Percentiles rank a stretch among this genome's conserved stretches.
Conservation (phyloP, 2,797 vertebrate species). For the Etheostoma nigrum region DNA sequence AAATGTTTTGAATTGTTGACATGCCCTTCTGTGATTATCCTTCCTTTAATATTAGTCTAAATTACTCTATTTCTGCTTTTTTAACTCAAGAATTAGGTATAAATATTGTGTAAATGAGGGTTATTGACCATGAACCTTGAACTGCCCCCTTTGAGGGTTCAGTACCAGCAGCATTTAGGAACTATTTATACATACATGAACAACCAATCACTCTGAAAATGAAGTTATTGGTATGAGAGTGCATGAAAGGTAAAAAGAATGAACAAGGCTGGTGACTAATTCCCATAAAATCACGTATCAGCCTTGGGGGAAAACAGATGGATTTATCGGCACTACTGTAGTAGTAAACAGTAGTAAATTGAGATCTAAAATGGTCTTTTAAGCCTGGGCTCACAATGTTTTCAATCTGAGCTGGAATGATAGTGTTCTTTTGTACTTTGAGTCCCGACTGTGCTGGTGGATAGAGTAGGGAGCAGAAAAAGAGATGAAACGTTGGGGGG, state of each 20-base stretch:
- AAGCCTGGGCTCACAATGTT: background rate
- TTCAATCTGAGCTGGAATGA: conserved; percentile 5
- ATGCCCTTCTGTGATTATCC: too few species aligned
- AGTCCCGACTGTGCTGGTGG: conserved; percentile 11
- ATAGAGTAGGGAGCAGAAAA: conserved; percentile 30
- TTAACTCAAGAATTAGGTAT: too few species aligned
- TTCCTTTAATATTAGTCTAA: too few species aligned
- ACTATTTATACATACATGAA: conserved; percentile 1
- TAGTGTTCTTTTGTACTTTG: conserved; percentile 19
- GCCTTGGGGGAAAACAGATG: background rate
- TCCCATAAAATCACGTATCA: background rate
- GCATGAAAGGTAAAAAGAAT: too few species aligned
- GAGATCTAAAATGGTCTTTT: background rate
- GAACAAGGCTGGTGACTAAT: background rate
- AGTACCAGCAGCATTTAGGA: background rate
- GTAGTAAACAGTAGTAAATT: background rate
- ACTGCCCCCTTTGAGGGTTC: background rate
- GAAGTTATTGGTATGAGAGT: too few species aligned
- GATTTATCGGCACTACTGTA: background rate
- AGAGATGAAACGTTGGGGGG: conserved; percentile 15
- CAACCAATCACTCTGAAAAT: background rate
- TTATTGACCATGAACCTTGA: background rate
- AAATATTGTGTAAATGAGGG: too few species aligned
- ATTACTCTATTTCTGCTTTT: too few species aligned
- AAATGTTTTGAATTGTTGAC: too few species aligned